Conservation (phyloP, 2,888 invertebrate genomes). For the Heliconius aoede region DNA sequence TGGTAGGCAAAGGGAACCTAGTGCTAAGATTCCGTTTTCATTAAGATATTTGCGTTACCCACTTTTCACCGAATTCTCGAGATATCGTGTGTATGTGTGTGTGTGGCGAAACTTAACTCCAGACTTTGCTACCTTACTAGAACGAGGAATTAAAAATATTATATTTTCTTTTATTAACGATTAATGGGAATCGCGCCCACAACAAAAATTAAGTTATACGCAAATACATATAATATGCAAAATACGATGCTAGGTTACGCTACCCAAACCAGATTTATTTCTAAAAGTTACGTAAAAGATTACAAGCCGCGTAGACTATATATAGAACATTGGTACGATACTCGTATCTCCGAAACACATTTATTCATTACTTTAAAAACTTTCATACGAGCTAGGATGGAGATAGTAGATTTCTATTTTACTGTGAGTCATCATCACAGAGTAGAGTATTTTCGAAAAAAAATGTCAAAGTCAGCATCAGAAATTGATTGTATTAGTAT, state of each 20-base stretch:
- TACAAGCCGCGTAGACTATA: neutral
- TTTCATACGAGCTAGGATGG: neutral
- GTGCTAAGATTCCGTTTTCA: no score
- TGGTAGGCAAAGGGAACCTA: no score
- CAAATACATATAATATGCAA: neutral
- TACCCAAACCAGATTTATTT: neutral
- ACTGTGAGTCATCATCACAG: neutral
- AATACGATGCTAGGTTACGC: neutral
- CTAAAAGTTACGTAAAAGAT: neutral
- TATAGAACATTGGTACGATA: no score
- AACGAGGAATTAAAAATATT: no score
- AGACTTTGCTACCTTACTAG: no score
- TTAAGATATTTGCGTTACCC: no score
- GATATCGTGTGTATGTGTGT: no score
- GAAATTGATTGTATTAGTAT: neutral
- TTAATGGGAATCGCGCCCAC: no score
- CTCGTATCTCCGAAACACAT: slow-evolving; percentile 5
- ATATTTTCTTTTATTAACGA: no score
- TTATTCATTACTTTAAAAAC: slow-evolving; percentile 1
- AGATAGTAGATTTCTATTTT: neutral
- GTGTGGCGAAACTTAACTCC: no score
- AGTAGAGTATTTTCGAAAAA: neutral
- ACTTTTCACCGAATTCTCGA: no score
- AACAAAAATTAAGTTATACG: no score
- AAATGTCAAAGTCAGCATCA: neutral